Conservation (phyloP, 2,888 invertebrate genomes). For the Xiphydria camelus region DNA sequence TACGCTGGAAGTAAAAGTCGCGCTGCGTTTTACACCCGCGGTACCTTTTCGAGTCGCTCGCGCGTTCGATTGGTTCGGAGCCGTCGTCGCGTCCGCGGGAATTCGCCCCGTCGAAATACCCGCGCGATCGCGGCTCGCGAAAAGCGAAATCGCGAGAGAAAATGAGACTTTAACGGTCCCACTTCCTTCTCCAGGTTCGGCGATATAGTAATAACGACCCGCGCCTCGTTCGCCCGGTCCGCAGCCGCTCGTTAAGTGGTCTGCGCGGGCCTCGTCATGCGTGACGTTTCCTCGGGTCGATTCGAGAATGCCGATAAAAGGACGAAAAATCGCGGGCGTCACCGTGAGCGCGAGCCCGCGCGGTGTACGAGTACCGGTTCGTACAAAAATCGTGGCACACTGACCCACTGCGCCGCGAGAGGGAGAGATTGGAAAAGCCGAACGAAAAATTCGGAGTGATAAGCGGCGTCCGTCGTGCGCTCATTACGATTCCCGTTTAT, state of each 20-base stretch:
- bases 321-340: not conserved
- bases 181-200: too few species aligned
- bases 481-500: not conserved
- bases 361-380: slow-evolving; percentile 15
- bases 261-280: not conserved
- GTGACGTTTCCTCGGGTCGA: not conserved
- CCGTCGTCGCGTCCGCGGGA: too few species aligned
- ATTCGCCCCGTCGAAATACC: too few species aligned
- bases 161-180: too few species aligned
- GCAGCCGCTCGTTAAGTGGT: not conserved
- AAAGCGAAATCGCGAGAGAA: not conserved
- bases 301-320: slow-evolving; percentile 1
- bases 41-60: not conserved
- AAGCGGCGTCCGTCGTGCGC: not conserved
- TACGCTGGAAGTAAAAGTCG: not conserved
- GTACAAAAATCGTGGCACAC: slow-evolving; percentile 46
- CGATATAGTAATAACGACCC: too few species aligned
- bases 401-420: slow-evolving; percentile 40
- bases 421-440: not conserved
- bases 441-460: too few species aligned
- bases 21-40: not conserved
- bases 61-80: too few species aligned
- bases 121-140: too few species aligned
- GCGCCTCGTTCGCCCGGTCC: too few species aligned
- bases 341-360: not conserved